Percentiles rank a stretch among this genome's conserved stretches.
Conservation (phyloP, 2,113 vertebrate species). For the Pica pica region DNA sequence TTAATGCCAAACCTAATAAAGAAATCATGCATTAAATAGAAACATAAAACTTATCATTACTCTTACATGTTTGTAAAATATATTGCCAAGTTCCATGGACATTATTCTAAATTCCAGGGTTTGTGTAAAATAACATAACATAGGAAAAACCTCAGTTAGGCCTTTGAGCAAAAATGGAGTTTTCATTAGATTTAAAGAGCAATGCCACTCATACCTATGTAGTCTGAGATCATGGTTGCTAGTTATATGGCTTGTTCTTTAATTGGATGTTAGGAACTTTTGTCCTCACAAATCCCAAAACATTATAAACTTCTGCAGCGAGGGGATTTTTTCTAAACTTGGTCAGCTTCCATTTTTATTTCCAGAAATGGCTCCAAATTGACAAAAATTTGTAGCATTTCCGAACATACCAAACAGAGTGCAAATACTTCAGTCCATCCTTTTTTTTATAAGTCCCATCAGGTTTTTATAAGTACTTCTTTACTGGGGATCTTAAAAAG, state of each 20-base stretch:
- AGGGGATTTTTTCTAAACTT: neutral
- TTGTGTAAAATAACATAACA: neutral
- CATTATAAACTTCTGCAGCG: neutral
- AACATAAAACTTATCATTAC: neutral
- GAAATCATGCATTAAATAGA: neutral
- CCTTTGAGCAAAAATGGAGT: neutral
- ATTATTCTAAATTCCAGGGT: neutral
- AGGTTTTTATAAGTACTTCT: neutral
- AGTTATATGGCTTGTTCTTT: neutral
- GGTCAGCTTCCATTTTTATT: neutral
- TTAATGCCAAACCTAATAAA: neutral
- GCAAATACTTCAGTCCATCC: neutral
- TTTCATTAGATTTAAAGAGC: neutral
- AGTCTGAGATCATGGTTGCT: neutral
- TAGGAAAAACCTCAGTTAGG: neutral
- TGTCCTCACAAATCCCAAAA: neutral
- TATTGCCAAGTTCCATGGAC: neutral
- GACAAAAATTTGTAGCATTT: neutral
- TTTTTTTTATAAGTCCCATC: no score
- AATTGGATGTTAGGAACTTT: neutral
- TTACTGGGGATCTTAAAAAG: neutral
- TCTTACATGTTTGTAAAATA: neutral
- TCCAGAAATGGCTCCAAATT: neutral
- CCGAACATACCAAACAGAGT: neutral
- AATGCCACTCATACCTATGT: neutral